phyloP scores from a whole-genome alignment of 1,140 invertebrate species.

The Ips typographus region DNA sequence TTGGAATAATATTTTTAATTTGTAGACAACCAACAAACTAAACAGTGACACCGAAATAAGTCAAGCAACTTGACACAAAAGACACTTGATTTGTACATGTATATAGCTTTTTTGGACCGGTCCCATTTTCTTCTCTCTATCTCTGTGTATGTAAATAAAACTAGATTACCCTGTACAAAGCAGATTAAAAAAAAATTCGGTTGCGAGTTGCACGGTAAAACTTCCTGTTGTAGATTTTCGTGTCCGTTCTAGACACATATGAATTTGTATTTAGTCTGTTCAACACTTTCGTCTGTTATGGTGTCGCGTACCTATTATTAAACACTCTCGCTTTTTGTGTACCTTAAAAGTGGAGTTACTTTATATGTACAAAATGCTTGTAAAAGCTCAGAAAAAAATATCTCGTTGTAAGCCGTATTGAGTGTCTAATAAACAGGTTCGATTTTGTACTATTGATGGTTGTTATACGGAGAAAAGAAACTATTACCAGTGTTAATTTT shows the following conservation, averaged over 20 bases:
- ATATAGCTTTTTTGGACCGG: neutral
- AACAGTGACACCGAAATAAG: too few species aligned
- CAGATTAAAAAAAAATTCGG: conserved; percentile 29
- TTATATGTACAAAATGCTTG: neutral
- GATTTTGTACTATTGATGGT: neutral
- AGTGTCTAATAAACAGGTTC: neutral
- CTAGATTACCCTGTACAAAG: conserved; percentile 29
- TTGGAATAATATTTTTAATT: too few species aligned
- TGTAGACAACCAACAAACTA: too few species aligned
- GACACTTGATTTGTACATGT: neutral
- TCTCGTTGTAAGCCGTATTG: neutral
- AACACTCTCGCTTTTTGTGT: neutral
- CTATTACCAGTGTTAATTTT: conserved; percentile 47
- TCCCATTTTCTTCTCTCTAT: conserved; percentile 14
- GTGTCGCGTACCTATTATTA: conserved; percentile 6
- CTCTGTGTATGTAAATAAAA: conserved; percentile 22
- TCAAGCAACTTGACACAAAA: neutral
- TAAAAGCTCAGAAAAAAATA: neutral
- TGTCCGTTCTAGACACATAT: conserved; percentile 33
- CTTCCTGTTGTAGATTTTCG: conserved; percentile 37
- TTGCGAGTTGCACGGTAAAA: conserved; percentile 37
- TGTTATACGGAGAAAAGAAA: neutral
- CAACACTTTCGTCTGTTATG: conserved; percentile 29
- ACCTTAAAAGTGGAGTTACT: neutral
- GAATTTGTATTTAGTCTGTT: conserved; percentile 38